phyloP scores from a whole-genome alignment of 2,797 vertebrate species.

The Syngnathus rostellatus region DNA sequence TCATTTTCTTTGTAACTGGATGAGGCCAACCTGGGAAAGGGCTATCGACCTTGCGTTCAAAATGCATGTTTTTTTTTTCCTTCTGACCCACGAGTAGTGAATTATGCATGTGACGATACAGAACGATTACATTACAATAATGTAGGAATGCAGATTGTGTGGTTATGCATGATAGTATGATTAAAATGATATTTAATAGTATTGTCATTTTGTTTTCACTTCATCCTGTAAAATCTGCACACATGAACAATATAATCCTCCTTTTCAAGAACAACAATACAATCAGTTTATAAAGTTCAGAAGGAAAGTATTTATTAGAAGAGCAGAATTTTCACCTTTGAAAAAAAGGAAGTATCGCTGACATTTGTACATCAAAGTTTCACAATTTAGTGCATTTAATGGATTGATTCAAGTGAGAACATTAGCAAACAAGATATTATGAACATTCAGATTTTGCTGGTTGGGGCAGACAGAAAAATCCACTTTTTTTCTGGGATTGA shows the following conservation, averaged over 20 bases:
- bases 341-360: slow-evolving; percentile 57
- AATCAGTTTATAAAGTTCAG: slow-evolving; percentile 23
- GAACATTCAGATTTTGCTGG: slow-evolving; percentile 49
- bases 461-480: slow-evolving; percentile 23
- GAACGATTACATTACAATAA: background rate
- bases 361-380: slow-evolving; percentile 61
- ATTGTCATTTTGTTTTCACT: background rate
- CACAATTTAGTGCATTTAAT: slow-evolving; percentile 57
- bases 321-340: slow-evolving; percentile 54
- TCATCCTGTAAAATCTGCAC: background rate
- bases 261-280: background rate
- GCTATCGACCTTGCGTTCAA: background rate
- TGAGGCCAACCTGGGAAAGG: background rate
- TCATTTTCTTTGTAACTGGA: background rate
- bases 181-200: no score
- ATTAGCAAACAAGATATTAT: slow-evolving; percentile 35
- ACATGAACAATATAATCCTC: background rate
- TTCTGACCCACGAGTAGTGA: background rate
- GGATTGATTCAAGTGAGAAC: slow-evolving; percentile 38
- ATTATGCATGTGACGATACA: no score
- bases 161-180: background rate
- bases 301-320: slow-evolving; percentile 68
- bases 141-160: background rate
- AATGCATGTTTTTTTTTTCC: background rate
- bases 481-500: slow-evolving; percentile 9